Evolutionary conservation across 2,113 vertebrate genomes (phyloP).

Genomic region (Sebastes fasciatus): DNA sequence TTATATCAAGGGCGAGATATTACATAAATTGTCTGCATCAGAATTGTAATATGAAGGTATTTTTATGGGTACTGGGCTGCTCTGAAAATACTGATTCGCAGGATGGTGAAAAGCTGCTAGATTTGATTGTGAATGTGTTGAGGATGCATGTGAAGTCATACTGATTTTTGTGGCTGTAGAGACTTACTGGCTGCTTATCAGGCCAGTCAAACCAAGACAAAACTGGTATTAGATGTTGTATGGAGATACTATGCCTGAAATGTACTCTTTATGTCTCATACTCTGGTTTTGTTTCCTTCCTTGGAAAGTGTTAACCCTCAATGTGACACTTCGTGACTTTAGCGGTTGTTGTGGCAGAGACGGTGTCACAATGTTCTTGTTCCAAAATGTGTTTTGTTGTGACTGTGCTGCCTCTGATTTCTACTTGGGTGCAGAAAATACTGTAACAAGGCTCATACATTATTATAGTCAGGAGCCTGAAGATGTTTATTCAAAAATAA

Average conservation of each 20-base stretch:
- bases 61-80: background rate
- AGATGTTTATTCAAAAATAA: conserved; percentile 14
- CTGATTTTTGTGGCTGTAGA: background rate
- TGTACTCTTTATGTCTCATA: background rate
- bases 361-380: conserved; percentile 51
- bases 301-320: background rate
- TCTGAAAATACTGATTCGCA: background rate
- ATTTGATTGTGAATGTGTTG: background rate
- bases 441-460: background rate
- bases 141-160: background rate
- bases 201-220: background rate
- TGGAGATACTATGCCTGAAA: background rate
- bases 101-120: background rate
- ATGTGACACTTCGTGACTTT: conserved; percentile 14
- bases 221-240: background rate
- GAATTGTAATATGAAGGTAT: background rate
- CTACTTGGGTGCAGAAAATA: conserved; percentile 21
- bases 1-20: background rate
- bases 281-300: background rate
- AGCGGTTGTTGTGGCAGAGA: conserved; percentile 25
- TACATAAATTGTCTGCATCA: background rate
- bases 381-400: conserved; percentile 33
- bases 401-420: conserved; percentile 31
- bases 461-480: conserved; percentile 6
- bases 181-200: background rate